These are phyloP conservation scores for Beris morrisii DNA, from an alignment of 2,888 invertebrate genomes.

Conservation along the genomic window DNA sequence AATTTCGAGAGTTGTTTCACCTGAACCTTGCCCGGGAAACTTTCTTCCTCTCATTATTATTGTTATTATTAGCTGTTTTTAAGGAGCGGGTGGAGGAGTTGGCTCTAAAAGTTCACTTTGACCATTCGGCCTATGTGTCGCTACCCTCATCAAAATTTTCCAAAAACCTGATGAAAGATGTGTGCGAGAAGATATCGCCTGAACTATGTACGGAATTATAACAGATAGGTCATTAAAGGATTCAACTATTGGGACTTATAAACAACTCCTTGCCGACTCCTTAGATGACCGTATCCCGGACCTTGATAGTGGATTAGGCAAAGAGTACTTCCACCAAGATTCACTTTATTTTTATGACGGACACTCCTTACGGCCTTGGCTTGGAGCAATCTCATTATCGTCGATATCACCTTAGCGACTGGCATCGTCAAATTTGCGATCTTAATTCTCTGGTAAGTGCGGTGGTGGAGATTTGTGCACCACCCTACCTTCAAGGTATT, in stretches of 20 bases:
- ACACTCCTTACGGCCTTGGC: constrained; percentile 6
- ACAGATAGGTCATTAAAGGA: constrained; percentile 27
- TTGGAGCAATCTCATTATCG: constrained; percentile 7
- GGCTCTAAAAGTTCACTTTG: too few species aligned
- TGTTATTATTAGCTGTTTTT: too few species aligned
- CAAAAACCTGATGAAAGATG: constrained; percentile 24
- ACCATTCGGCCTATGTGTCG: constrained; percentile 1
- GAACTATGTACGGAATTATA: constrained; percentile 2
- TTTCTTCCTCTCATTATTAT: too few species aligned
- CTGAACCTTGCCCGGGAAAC: constrained; percentile 32
- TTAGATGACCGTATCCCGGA: constrained; percentile 2
- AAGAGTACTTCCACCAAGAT: neutral
- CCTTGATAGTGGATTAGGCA: neutral
- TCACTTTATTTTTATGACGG: constrained; percentile 15
- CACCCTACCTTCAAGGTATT: constrained; percentile 1
- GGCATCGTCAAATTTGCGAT: neutral
- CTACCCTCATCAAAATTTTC: constrained; percentile 29
- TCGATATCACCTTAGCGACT: constrained; percentile 26
- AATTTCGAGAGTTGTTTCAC: constrained; percentile 42
- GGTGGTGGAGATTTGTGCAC: constrained; percentile 1
- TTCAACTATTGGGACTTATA: constrained; percentile 18
- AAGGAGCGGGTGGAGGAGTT: too few species aligned
- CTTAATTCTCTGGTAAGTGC: neutral
- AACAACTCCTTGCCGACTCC: neutral
- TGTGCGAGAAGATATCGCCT: neutral